phyloP scores from a whole-genome alignment of 2,888 invertebrate genomes.

The Eilema sororculum region DNA sequence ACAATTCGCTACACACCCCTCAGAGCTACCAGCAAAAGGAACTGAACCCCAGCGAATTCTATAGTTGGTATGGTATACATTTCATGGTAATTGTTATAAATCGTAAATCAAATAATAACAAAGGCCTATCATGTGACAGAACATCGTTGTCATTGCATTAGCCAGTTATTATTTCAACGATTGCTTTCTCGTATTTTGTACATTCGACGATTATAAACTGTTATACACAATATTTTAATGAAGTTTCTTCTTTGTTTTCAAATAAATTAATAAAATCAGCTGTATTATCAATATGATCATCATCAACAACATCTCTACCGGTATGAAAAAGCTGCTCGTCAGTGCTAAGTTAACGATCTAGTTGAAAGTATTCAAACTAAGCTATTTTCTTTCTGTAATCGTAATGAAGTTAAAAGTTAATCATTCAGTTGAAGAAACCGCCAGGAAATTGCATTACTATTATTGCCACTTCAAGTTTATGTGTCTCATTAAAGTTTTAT shows the following conservation, averaged over 20 bases:
- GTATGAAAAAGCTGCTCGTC: not conserved
- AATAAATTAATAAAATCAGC: not conserved
- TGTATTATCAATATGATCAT: not conserved
- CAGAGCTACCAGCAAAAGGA: constrained; percentile 44
- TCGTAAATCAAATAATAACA: constrained; percentile 63
- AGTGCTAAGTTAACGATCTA: not conserved
- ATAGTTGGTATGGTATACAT: constrained; percentile 66
- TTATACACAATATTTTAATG: not conserved
- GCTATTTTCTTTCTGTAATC: constrained; percentile 27
- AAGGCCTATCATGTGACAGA: constrained; percentile 39
- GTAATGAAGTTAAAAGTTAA: constrained; percentile 27
- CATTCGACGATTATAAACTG: not conserved
- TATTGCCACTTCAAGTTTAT: constrained; percentile 21
- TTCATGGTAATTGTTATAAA: constrained; percentile 67
- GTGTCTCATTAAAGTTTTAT: constrained; percentile 25
- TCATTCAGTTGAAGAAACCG: constrained; percentile 26
- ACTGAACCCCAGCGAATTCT: constrained; percentile 43
- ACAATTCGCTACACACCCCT: constrained; percentile 32
- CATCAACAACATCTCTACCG: not conserved
- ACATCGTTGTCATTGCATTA: constrained; percentile 25
- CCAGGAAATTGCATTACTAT: constrained; percentile 28
- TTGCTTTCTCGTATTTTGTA: constrained; percentile 1
- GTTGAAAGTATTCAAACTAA: constrained; percentile 7
- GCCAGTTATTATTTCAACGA: constrained; percentile 23
- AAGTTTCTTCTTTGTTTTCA: not conserved